Evolutionary conservation across 2,113 vertebrate species (phyloP), one percentile per base, ranked within the genome.

Genomic region (Pseudorasbora parva): DNA sequence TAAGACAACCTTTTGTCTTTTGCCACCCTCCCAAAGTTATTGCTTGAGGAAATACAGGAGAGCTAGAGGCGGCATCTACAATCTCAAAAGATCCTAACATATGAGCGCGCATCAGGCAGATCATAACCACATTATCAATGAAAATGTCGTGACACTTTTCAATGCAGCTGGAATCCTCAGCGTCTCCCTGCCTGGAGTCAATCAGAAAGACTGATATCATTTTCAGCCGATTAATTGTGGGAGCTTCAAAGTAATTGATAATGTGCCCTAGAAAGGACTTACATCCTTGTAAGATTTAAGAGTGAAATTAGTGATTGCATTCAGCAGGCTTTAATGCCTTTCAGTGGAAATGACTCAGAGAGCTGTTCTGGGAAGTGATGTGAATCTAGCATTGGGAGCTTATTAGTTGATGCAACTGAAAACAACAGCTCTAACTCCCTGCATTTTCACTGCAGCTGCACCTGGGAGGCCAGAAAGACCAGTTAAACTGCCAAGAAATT

Each of bases 301-400:
- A 78, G 15, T n/a, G 62, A 71, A 45, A 1, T 64, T 41, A 14
- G 30, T 11, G 45, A 37, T 59, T 62, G 33, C 49, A 49, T 78
- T 49, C 37, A 47, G 14, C 71, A 10, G 68, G 27, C 49, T 73
- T 27, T 71, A 45, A 74, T 56, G 62, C 23, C 17, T 25, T 78
- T 69, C 33, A n/a, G 74, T 60, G 12, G 72, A 75, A 83, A 76
- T 84, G 75, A 84, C 82, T 84, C 60, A 78, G 64, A 43, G 9
- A 37, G 76, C 43, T 60, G 27, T 84, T 79, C 77, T 27, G 37
- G 64, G 75, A 79, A 79, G 64, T 51, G 60, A 30, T 73, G 66
- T 79, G 69, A 59, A 60, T 69, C 43, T 64, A 68, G 68, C 76
- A 72, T 27, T 49, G 21, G 14, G 54, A 62, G 51, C 79, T 84